Evolutionary conservation across 2,797 vertebrate species (phyloP).

Genomic region (Dipus sagitta): DNA sequence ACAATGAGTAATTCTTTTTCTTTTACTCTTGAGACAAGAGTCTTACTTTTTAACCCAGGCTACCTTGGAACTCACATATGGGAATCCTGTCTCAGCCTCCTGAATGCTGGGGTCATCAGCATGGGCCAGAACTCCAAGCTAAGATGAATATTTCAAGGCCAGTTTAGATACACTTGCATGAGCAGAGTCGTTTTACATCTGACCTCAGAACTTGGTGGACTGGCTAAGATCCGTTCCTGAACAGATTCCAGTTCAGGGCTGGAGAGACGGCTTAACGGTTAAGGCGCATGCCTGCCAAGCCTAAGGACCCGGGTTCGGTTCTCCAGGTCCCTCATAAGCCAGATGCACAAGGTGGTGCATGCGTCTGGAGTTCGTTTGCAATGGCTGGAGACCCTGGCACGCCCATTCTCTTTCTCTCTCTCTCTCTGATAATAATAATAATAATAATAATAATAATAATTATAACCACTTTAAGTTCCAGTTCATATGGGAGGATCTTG

Average conservation of each 20-base stretch:
- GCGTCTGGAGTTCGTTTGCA: too few relatives aligned
- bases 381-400: too few relatives aligned
- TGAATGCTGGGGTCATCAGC: neutral
- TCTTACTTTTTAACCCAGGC: neutral
- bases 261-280: too few relatives aligned
- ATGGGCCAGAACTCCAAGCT: neutral
- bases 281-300: too few relatives aligned
- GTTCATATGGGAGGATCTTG: neutral
- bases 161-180: neutral
- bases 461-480: neutral
- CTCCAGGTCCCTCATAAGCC: too few relatives aligned
- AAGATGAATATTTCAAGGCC: neutral
- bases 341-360: too few relatives aligned
- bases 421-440: too few relatives aligned
- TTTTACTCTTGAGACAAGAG: too few relatives aligned
- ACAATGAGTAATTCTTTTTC: too few relatives aligned
- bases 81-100: neutral
- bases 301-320: too few relatives aligned
- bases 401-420: too few relatives aligned
- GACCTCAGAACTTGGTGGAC: neutral
- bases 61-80: neutral
- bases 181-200: slow-evolving; percentile 38
- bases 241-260: neutral
- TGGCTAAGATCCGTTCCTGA: slow-evolving; percentile 24
- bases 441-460: too few relatives aligned